These are phyloP conservation scores for Oscheius myriophilus DNA, from an alignment of 2,888 invertebrate species.

Conservation along the genomic window DNA sequence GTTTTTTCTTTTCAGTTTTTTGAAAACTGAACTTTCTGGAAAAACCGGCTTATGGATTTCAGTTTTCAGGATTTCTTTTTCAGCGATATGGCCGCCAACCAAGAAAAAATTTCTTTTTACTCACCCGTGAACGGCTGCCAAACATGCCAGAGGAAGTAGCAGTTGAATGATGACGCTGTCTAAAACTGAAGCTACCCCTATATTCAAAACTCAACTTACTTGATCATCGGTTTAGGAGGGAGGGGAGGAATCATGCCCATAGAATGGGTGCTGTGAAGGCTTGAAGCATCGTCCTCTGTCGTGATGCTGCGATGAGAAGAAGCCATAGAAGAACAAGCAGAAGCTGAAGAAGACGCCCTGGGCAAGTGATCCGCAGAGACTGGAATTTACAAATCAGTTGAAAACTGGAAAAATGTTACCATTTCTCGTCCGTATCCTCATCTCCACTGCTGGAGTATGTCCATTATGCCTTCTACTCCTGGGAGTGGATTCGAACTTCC, in stretches of 20 bases:
- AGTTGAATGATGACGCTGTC: conserved; percentile 1
- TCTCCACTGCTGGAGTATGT: conserved; percentile 5
- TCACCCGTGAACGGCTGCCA: conserved; percentile 11
- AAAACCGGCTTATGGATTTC: too few relatives aligned
- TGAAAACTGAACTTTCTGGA: too few relatives aligned
- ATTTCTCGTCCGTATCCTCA: conserved; percentile 13
- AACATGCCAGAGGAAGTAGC: neutral
- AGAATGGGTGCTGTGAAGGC: conserved; percentile 24
- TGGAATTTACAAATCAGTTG: neutral
- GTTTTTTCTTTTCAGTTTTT: too few relatives aligned
- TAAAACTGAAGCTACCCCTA: neutral
- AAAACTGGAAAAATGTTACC: neutral
- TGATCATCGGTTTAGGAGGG: conserved; percentile 15
- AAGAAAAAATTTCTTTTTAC: too few relatives aligned
- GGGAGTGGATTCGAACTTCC: neutral
- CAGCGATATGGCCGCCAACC: too few relatives aligned
- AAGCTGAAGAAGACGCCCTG: conserved; percentile 22
- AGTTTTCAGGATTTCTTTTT: too few relatives aligned
- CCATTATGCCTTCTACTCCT: conserved; percentile 6
- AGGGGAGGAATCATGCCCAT: conserved; percentile 12
- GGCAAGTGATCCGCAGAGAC: conserved; percentile 10
- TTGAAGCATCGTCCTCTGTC: conserved; percentile 21
- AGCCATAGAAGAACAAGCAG: conserved; percentile 24
- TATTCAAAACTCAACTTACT: too few relatives aligned
- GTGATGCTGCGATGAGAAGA: conserved; percentile 18